phyloP scores from a whole-genome alignment of 2,888 invertebrate species.

The Liodrosophila aerea region DNA sequence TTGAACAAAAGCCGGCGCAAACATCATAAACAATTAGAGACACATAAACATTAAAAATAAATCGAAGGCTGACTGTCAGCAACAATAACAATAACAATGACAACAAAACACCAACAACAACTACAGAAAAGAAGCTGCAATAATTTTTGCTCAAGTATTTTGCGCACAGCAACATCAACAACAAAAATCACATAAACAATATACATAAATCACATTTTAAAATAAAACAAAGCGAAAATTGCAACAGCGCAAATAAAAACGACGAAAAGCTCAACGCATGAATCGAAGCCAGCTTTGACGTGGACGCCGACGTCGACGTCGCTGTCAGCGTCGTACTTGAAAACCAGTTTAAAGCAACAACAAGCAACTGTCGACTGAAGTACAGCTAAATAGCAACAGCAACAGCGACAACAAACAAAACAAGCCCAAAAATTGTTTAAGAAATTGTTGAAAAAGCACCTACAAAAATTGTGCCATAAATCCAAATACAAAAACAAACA shows the following conservation, averaged over 20 bases:
- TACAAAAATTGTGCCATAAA: constrained; percentile 28
- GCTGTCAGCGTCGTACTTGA: constrained; percentile 66
- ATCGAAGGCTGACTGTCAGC: constrained; percentile 71
- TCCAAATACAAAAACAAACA: not conserved
- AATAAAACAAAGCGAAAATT: constrained; percentile 74
- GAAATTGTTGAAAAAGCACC: constrained; percentile 19
- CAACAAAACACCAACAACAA: constrained; percentile 31
- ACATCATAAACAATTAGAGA: constrained; percentile 75
- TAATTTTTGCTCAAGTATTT: constrained; percentile 72
- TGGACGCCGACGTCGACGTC: constrained; percentile 20
- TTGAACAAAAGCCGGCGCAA: constrained; percentile 37
- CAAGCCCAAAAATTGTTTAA: constrained; percentile 44
- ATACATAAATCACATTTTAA: constrained; percentile 73
- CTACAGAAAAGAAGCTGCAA: constrained; percentile 68
- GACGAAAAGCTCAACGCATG: constrained; percentile 68
- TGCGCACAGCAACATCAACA: constrained; percentile 35
- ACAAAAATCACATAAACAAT: constrained; percentile 54
- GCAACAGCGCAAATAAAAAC: constrained; percentile 58
- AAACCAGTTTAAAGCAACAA: constrained; percentile 63
- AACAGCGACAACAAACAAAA: constrained; percentile 40
- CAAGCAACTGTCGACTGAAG: constrained; percentile 56
- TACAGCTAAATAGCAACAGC: constrained; percentile 64
- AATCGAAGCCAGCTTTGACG: constrained; percentile 53
- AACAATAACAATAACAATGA: constrained; percentile 28
- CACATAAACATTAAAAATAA: constrained; percentile 77